A percentile compares a stretch with the other conserved stretches of the same genome.
Conservation (phyloP, 1,140 invertebrate genomes). For the Zelostemma sp. region DNA sequence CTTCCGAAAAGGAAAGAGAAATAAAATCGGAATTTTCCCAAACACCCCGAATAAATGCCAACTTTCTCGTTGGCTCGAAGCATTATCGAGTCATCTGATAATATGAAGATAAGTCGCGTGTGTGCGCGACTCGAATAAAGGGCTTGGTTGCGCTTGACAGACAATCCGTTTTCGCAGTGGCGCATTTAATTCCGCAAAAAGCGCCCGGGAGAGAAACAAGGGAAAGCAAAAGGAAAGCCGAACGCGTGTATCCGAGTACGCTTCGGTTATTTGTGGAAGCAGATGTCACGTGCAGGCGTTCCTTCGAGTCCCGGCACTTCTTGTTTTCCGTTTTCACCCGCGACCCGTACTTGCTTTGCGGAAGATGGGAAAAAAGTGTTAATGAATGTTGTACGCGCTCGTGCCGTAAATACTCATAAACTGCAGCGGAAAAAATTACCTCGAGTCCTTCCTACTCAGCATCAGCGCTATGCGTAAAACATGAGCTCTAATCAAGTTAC, state of each 20-base stretch:
- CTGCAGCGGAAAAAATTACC: too few species aligned
- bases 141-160: constrained; percentile 44
- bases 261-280: constrained; percentile 40
- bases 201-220: constrained; percentile 36
- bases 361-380: constrained; percentile 1
- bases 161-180: constrained; percentile 43
- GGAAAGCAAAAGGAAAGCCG: constrained; percentile 35
- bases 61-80: background rate
- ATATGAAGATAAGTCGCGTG: constrained; percentile 31
- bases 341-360: background rate
- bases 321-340: constrained; percentile 28
- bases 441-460: too few species aligned
- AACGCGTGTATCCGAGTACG: constrained; percentile 43
- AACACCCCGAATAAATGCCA: background rate
- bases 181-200: constrained; percentile 46
- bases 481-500: background rate
- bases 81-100: constrained; percentile 27
- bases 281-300: constrained; percentile 39
- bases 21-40: background rate
- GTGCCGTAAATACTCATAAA: background rate
- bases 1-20: too few species aligned
- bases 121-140: constrained; percentile 42
- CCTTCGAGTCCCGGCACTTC: constrained; percentile 32
- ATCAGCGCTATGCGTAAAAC: background rate
- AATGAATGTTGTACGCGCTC: background rate